Evolutionary conservation across 2,113 vertebrate species (phyloP).

Genomic region (Serilophus lunatus): DNA sequence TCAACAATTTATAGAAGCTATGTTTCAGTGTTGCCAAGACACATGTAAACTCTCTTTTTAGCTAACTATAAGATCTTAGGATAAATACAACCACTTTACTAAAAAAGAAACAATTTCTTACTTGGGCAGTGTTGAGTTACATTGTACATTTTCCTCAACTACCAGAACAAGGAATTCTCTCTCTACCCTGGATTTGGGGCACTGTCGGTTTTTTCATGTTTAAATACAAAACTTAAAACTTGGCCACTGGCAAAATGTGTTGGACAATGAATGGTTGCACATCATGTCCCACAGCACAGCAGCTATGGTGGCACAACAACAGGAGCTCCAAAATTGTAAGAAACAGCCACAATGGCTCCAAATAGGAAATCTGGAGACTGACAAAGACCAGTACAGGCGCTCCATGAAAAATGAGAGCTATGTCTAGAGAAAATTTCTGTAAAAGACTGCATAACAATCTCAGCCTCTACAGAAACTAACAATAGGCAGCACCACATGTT

Average conservation of each 20-base stretch:
- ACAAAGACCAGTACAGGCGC: neutral
- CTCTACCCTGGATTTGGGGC: neutral
- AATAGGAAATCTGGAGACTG: neutral
- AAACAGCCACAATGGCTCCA: neutral
- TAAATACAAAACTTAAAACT: neutral
- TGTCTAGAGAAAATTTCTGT: neutral
- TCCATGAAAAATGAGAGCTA: neutral
- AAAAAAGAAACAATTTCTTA: neutral
- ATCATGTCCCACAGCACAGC: neutral
- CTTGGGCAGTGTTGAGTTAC: neutral
- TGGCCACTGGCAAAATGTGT: neutral
- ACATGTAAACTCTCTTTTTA: neutral
- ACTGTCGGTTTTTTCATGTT: fast-evolving
- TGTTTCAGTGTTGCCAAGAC: neutral
- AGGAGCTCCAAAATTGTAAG: neutral
- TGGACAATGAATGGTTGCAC: fast-evolving
- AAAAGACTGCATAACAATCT: neutral
- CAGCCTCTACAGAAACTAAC: neutral
- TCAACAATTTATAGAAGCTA: neutral
- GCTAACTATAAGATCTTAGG: neutral
- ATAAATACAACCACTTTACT: neutral
- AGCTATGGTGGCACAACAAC: fast-evolving
- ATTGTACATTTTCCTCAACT: neutral
- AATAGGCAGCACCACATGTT: neutral
- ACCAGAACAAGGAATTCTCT: neutral